phyloP scores from a whole-genome alignment of 2,888 invertebrate genomes.

The Tetanocera ferruginea region DNA sequence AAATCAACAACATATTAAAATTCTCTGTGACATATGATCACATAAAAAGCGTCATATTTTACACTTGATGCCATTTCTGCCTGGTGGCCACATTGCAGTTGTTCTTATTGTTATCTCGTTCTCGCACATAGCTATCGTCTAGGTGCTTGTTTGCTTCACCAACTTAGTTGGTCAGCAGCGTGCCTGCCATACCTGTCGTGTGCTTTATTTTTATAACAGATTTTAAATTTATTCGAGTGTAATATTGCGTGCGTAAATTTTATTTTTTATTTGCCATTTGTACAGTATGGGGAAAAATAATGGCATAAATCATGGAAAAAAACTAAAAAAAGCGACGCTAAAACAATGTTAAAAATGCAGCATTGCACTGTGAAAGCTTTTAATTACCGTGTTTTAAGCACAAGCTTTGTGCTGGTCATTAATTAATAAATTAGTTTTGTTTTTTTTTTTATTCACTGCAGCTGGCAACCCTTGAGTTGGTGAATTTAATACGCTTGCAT shows the following conservation, averaged over 20 bases:
- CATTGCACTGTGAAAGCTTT: not conserved
- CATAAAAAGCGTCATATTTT: constrained; percentile 5
- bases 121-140: not conserved
- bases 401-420: not conserved
- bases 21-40: constrained; percentile 17
- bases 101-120: not conserved
- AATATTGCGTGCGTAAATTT: not conserved
- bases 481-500: not conserved
- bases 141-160: not conserved
- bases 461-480: constrained; percentile 3
- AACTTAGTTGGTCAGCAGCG: no score
- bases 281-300: not conserved
- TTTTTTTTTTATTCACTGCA: not conserved
- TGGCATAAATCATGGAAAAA: not conserved
- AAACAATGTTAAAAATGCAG: not conserved
- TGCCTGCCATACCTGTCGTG: no score
- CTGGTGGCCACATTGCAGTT: not conserved
- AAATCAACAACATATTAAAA: not conserved
- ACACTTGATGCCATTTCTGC: not conserved
- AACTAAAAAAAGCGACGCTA: not conserved
- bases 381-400: not conserved
- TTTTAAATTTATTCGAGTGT: not conserved
- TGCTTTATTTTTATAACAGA: not conserved
- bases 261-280: no score
- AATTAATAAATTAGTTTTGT: not conserved